Evolutionary conservation across 1,140 invertebrate genomes (phyloP).

Genomic region (Teleogryllus occipitalis): DNA sequence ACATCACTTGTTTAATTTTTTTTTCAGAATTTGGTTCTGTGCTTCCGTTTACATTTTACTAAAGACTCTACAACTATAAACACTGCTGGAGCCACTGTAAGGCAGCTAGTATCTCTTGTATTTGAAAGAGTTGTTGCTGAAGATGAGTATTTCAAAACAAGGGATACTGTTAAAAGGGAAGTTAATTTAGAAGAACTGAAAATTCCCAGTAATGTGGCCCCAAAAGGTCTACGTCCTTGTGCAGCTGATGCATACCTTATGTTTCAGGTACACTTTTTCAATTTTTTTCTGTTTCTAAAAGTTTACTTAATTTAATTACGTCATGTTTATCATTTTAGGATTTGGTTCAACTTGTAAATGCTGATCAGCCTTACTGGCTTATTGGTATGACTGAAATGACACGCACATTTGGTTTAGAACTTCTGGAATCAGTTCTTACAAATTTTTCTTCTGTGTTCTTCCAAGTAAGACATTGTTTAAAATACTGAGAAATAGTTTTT

Average conservation of each 20-base stretch:
- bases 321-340: slow-evolving; percentile 49
- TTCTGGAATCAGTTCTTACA: slow-evolving; percentile 87
- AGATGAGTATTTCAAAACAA: slow-evolving; percentile 43
- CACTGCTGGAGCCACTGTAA: slow-evolving; percentile 91
- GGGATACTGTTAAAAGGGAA: slow-evolving; percentile 32
- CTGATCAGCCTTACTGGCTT: slow-evolving; percentile 91
- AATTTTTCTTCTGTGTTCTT: slow-evolving; percentile 88
- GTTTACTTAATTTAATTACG: neutral
- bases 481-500: neutral
- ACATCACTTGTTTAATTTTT: neutral
- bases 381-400: slow-evolving; percentile 95
- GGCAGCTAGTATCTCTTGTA: slow-evolving; percentile 91
- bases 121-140: slow-evolving; percentile 87
- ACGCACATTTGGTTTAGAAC: slow-evolving; percentile 89
- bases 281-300: slow-evolving; percentile 10
- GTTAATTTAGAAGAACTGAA: slow-evolving; percentile 72
- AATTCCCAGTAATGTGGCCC: slow-evolving; percentile 60
- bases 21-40: slow-evolving; percentile 83
- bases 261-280: slow-evolving; percentile 64
- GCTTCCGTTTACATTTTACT: slow-evolving; percentile 89
- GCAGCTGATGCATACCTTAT: slow-evolving; percentile 92
- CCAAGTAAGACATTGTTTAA: slow-evolving; percentile 52
- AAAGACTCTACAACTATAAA: slow-evolving; percentile 92
- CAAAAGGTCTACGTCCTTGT: slow-evolving; percentile 76
- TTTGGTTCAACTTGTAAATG: slow-evolving; percentile 92